phyloP scores from a whole-genome alignment of 2,888 invertebrate species.

The Quadroppia sp. region DNA sequence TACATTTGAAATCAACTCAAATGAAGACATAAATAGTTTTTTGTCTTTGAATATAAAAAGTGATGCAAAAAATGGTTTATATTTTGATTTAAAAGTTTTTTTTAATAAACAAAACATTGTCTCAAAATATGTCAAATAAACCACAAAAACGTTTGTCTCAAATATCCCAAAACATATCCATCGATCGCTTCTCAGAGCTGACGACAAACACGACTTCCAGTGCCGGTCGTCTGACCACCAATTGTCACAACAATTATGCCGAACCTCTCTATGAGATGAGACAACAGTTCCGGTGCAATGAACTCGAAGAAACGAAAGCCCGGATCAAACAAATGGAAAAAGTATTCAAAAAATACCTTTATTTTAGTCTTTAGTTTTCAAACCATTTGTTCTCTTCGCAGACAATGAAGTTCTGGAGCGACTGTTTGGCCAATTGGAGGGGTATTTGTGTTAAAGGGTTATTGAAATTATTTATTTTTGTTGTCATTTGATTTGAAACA shows the following conservation, averaged over 20 bases:
- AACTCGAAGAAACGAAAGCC: conserved; percentile 88
- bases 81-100: too few relatives aligned
- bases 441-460: neutral
- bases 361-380: neutral
- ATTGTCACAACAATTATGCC: conserved; percentile 44
- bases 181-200: conserved; percentile 6
- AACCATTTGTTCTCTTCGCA: neutral
- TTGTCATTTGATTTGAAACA: neutral
- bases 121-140: conserved; percentile 13
- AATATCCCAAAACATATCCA: neutral
- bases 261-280: conserved; percentile 45
- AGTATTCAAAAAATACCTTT: conserved; percentile 44
- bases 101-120: neutral
- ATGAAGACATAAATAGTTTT: too few relatives aligned
- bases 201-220: neutral
- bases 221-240: neutral
- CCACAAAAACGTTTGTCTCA: conserved; percentile 18
- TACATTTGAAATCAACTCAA: too few relatives aligned
- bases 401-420: conserved; percentile 98
- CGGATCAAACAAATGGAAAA: conserved; percentile 98
- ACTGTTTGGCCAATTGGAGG: conserved; percentile 93
- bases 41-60: too few relatives aligned
- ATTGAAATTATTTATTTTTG: neutral
- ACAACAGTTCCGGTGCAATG: conserved; percentile 52
- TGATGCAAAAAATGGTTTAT: too few relatives aligned